Base-by-base conservation (phyloP, 1,140 invertebrate genomes). In the Ruditapes philippinarum region DNA sequence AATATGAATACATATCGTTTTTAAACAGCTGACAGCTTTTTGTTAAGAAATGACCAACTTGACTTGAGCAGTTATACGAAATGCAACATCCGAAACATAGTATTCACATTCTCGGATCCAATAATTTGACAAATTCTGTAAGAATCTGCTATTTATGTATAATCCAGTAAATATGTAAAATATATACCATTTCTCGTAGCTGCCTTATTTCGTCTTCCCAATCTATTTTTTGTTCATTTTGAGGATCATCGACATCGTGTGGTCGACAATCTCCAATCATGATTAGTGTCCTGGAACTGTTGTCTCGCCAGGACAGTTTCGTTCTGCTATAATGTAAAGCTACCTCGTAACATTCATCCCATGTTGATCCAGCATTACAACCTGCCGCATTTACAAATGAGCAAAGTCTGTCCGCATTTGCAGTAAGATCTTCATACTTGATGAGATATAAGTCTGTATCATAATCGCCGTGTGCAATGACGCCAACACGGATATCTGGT, bases 391-490 rank as follows among this genome's bases (percentile, higher is more conserved):
- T 81, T 12, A 92, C 90, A 80, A 92, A 92, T 5, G 78, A 11
- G 40, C 65, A 79, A 33, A 92, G 70, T n/a, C 68, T 45, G 0
- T 65, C 40, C 7, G 78, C 89, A 76, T 90, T 65, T 42, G 38
- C 62, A 12, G 90, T 90, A n/a, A 92, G 86, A 45, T 90, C 78
- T 22, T 79, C 45, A 68, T 86, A 76, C 54, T 92, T 90, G 14
- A 89, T 92, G 54, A 92, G 51, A 57, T 92, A 92, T 28, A 36
- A 33, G 19, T 36, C 49, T 36, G 80, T 78, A 51, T 90, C 89
- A 80, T 92, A 92, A 36, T 92, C 91, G 0, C 90, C 91, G 76
- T 91, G 90, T 22, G 89, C 90, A 33, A 91, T 51, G 11, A 92
- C 89, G n/a, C 83, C 90, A 3, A 92, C 73, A 22, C 70, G 33